phyloP scores from a whole-genome alignment of 2,113 vertebrate genomes.

The Pterophyllum scalare region DNA sequence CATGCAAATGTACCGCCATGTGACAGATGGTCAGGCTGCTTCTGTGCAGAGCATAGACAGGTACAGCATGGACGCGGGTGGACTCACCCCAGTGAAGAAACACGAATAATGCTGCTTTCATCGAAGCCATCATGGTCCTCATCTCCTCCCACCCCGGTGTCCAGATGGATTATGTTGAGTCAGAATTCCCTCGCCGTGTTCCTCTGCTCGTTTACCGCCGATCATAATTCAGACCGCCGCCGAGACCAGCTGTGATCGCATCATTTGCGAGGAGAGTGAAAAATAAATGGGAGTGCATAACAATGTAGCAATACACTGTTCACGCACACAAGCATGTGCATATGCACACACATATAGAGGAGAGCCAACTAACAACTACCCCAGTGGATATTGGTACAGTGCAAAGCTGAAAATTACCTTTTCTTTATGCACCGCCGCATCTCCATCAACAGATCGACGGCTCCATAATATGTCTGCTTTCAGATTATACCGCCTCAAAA shows the following conservation, averaged over 20 bases:
- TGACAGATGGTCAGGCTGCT: conserved; percentile 47
- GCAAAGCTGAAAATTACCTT: conserved; percentile 39
- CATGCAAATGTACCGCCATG: background rate
- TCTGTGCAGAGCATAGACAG: background rate
- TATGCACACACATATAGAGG: background rate
- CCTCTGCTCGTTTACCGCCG: conserved; percentile 35
- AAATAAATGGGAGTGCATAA: background rate
- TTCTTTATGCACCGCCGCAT: conserved; percentile 29
- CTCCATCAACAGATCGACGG: conserved; percentile 8
- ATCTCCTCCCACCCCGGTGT: conserved; percentile 21
- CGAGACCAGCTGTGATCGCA: background rate
- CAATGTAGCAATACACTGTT: background rate
- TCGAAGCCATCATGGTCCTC: conserved; percentile 65
- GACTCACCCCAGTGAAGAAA: conserved; percentile 78
- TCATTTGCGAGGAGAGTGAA: background rate
- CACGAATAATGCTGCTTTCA: conserved; percentile 62
- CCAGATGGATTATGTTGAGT: conserved; percentile 53
- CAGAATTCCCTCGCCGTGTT: conserved; percentile 37
- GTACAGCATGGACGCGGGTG: background rate
- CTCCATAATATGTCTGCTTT: conserved; percentile 15
- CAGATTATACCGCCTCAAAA: conserved; percentile 42
- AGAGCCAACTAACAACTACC: conserved; percentile 1
- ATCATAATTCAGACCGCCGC: conserved; percentile 44
- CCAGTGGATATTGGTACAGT: background rate
- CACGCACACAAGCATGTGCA: fast-evolving